Evolutionary conservation across 2,113 vertebrate genomes (phyloP).

Genomic region (Cyphomyrus discorhynchus): DNA sequence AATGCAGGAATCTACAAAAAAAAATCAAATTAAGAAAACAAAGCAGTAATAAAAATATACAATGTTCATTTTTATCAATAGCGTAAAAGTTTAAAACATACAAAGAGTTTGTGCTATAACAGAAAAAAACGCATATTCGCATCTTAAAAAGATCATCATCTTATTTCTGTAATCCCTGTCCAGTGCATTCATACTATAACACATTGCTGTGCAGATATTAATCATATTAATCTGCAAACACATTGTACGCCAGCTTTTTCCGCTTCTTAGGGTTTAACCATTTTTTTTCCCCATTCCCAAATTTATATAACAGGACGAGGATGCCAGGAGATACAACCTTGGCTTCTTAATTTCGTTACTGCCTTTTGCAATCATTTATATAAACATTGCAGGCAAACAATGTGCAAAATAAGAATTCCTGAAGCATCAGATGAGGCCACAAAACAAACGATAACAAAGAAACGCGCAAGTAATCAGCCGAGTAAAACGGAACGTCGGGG

Average conservation of each 20-base stretch:
- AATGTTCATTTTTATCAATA: constrained; percentile 52
- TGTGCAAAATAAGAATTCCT: background rate
- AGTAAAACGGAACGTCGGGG: background rate
- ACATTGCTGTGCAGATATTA: constrained; percentile 30
- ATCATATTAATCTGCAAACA: background rate
- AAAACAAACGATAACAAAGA: background rate
- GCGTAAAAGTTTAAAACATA: constrained; percentile 65
- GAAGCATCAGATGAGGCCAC: background rate
- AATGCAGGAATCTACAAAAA: constrained; percentile 68
- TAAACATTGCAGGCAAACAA: background rate
- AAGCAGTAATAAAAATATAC: constrained; percentile 38
- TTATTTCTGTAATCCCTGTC: background rate
- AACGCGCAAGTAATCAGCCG: background rate
- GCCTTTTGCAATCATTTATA: background rate
- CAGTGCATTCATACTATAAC: constrained; percentile 47
- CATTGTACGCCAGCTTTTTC: background rate
- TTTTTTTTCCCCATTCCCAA: background rate
- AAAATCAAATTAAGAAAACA: constrained; percentile 54
- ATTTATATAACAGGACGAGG: background rate
- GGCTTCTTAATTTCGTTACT: background rate
- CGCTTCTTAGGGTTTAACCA: background rate
- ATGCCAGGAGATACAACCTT: background rate
- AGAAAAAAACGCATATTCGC: constrained; percentile 70
- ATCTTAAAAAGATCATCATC: background rate
- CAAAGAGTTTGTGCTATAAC: constrained; percentile 71